Evolutionary conservation across 2,113 vertebrate species (phyloP), one percentile per base, ranked within the genome.

Genomic region (Trematocara macrostoma): DNA sequence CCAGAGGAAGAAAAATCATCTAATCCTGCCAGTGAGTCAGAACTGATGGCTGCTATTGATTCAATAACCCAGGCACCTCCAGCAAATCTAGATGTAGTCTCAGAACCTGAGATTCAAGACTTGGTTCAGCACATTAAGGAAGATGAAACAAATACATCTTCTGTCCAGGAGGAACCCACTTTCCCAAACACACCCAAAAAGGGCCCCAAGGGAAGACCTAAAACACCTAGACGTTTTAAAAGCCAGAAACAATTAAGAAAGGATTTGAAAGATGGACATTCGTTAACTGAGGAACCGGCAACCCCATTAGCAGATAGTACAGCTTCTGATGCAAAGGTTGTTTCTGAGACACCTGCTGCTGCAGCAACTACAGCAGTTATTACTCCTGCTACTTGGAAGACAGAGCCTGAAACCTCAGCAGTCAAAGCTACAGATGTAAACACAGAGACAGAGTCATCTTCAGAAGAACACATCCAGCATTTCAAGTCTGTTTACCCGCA

Each of bases 21-120:
- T 0, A 98, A 97, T 78, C 97, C 98, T 74, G 97, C 98, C 0
- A 99, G 97, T 5, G 98, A 99, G 85, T 99, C 97, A 0, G 98
- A 99, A 89, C 96, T 99, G 83, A 98, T 98, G 3, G 98, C 98
- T 0, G 98, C 99, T 45, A 99, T 99, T 0, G 97, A 98, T 56
- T 99, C 99, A 40, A 99, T 99, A 86, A 99, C 93, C 7, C 96
- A 93, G 0, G 93, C 97, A 0, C 92, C 97, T 38, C 96, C 97
- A 83, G 94, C 96, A 0, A 96, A 92, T 55, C 92, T 97, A 6
- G 96, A 96, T 79, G 74, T 97, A 2, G 95, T 95, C 80, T 90
- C 96, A 0, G 96, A 97, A 82, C 90, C 89, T 57, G 95, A 91
- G 51, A 49, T 90, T 57, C 87, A 10, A 94, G 93, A 88, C 84